These are phyloP conservation scores for Dysdera silvatica DNA, from an alignment of 1,140 invertebrate genomes.

Conservation along the genomic window DNA sequence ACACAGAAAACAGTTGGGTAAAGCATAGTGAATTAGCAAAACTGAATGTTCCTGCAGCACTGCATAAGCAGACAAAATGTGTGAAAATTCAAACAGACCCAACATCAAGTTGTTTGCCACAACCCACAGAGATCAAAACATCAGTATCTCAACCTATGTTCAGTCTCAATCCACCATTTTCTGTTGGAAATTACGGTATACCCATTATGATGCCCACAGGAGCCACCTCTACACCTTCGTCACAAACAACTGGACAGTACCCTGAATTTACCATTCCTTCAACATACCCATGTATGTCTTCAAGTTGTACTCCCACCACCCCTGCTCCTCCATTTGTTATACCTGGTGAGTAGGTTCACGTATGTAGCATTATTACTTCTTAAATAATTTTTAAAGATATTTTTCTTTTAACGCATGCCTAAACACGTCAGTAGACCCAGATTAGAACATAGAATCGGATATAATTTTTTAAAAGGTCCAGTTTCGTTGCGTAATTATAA, in stretches of 20 bases:
- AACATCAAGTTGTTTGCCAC: too few species aligned
- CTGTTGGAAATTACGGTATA: too few species aligned
- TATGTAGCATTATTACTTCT: background rate
- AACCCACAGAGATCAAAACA: background rate
- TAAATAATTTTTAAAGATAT: background rate
- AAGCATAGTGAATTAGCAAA: constrained; percentile 1
- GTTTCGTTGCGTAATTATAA: too few species aligned
- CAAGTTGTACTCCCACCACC: too few species aligned
- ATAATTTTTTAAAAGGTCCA: too few species aligned
- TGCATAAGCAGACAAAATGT: background rate
- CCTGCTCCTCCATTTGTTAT: background rate
- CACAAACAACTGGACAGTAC: too few species aligned
- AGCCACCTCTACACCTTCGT: too few species aligned
- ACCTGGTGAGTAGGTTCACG: background rate
- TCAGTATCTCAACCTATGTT: background rate
- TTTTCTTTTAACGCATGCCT: background rate
- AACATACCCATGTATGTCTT: too few species aligned
- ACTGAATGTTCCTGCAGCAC: background rate
- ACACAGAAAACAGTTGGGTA: background rate
- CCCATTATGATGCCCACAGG: too few species aligned
- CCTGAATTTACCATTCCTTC: too few species aligned
- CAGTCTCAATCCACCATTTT: background rate
- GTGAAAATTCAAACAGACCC: background rate
- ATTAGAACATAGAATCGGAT: too few species aligned
- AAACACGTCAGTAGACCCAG: too few species aligned